Conservation (phyloP, 1,140 invertebrate genomes). For the Bombus huntii region DNA sequence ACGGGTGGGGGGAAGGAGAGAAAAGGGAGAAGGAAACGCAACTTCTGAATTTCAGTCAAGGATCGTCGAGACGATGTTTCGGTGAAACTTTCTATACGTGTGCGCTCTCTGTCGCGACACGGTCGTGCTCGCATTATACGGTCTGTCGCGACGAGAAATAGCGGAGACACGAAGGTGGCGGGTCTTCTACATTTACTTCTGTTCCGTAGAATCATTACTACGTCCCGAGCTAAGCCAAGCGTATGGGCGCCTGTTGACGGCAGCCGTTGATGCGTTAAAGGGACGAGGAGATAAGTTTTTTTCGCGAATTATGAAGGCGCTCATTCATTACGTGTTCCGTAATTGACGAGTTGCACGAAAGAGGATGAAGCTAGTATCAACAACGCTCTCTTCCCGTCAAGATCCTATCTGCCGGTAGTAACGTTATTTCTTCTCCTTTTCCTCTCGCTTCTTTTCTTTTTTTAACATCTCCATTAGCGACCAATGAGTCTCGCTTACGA, state of each 20-base stretch:
- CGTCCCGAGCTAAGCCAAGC: conserved; percentile 63
- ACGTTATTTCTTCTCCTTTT: not conserved
- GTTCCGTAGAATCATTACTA: conserved; percentile 61
- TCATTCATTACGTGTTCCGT: conserved; percentile 65
- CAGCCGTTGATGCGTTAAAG: conserved; percentile 59
- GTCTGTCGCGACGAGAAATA: conserved; percentile 65
- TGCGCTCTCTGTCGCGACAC: conserved; percentile 29
- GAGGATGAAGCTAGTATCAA: conserved; percentile 36
- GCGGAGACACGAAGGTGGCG: conserved; percentile 55
- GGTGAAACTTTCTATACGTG: conserved; percentile 26
- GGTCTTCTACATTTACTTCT: conserved; percentile 62
- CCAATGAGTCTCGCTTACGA: not conserved
- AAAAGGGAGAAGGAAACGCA: conserved; percentile 8
- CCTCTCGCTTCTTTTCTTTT: too few species aligned
- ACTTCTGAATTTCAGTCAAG: conserved; percentile 51
- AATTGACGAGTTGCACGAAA: conserved; percentile 59
- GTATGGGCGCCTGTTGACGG: conserved; percentile 56
- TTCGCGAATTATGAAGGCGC: conserved; percentile 58
- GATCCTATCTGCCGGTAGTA: conserved; percentile 18
- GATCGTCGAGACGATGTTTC: conserved; percentile 54
- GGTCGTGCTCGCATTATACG: conserved; percentile 50
- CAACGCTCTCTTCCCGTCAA: conserved; percentile 43
- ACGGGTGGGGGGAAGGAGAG: not conserved
- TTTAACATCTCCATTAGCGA: not conserved
- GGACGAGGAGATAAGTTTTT: conserved; percentile 59